Conservation (phyloP, 2,888 invertebrate genomes). For the Linnaemya vulpina region DNA sequence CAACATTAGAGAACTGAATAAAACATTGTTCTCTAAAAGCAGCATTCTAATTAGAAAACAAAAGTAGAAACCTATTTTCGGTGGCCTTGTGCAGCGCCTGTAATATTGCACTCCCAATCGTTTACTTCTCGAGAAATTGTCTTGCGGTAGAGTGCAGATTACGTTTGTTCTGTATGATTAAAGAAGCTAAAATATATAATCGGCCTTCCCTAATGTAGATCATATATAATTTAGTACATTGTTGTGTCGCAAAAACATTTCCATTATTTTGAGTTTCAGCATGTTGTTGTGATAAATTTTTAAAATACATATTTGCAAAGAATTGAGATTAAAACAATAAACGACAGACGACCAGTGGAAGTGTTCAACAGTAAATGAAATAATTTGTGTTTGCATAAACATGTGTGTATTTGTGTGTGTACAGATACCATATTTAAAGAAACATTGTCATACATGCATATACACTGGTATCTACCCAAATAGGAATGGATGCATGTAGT, state of each 20-base stretch:
- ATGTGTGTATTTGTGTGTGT: not conserved
- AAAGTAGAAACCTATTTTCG: no score
- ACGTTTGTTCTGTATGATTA: no score
- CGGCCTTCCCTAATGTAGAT: no score
- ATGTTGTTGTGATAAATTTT: not conserved
- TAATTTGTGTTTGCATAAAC: not conserved
- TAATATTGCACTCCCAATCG: no score
- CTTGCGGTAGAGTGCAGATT: no score
- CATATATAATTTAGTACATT: no score
- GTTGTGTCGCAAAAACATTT: not conserved
- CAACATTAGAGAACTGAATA: no score
- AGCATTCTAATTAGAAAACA: no score
- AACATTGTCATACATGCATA: not conserved
- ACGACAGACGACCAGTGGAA: not conserved
- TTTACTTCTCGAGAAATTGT: no score
- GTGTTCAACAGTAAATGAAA: not conserved
- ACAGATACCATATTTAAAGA: not conserved
- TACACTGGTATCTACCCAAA: not conserved
- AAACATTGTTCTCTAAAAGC: no score
- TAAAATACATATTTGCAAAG: not conserved
- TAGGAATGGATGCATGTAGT: not conserved
- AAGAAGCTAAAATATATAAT: no score
- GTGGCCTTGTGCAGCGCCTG: no score
- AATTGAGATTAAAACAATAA: constrained; percentile 14
- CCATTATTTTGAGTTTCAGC: not conserved